These are phyloP conservation scores for Caenorhabditis tropicalis DNA, from an alignment of 1,140 invertebrate species.

Conservation along the genomic window DNA sequence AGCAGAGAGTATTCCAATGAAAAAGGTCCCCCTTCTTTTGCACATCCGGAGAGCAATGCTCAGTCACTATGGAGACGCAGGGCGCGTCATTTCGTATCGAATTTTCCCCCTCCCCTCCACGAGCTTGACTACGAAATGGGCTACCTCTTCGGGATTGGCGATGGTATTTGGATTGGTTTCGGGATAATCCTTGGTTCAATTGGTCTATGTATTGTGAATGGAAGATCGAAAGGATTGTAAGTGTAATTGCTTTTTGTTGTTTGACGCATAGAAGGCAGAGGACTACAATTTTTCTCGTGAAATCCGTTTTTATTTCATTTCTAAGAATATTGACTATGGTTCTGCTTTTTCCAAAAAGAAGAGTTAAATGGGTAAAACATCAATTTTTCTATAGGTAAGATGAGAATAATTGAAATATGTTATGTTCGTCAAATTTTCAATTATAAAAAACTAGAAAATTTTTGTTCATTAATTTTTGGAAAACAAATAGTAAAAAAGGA, in stretches of 20 bases:
- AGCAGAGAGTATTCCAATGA: neutral
- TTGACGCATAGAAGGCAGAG: neutral
- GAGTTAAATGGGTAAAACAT: neutral
- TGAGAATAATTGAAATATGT: neutral
- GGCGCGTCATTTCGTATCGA: neutral
- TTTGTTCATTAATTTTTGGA: neutral
- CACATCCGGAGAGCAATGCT: neutral
- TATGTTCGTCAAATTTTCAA: neutral
- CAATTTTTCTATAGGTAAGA: neutral
- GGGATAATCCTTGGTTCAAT: neutral
- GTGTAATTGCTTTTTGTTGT: neutral
- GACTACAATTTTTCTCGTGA: too few species aligned
- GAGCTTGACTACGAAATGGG: conserved; percentile 29
- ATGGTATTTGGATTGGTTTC: conserved; percentile 19
- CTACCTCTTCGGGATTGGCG: neutral
- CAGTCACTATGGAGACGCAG: neutral
- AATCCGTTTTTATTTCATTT: too few species aligned
- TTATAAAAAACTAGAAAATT: neutral
- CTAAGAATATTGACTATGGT: neutral
- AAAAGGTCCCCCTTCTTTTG: neutral
- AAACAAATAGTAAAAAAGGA: neutral
- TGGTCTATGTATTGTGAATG: neutral
- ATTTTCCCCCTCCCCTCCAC: conserved; percentile 15
- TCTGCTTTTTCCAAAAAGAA: neutral
- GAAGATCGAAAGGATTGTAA: conserved; percentile 14